A percentile compares a stretch with the other conserved stretches of the same genome.
phyloP scores from a whole-genome alignment of 2,888 invertebrate species.

The Rambutsinella grinnellia region DNA sequence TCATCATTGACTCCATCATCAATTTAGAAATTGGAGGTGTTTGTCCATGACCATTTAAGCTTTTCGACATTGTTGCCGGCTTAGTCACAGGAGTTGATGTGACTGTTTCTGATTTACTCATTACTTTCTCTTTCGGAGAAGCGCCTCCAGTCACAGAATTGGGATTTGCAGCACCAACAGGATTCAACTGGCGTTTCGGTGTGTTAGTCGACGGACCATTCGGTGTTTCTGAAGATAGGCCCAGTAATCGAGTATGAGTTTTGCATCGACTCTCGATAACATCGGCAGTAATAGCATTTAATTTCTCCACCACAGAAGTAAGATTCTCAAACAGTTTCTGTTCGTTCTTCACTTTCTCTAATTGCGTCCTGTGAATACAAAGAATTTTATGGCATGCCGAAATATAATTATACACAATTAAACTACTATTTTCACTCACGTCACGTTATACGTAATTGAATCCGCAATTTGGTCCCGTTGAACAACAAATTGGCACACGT shows the following conservation, averaged over 20 bases:
- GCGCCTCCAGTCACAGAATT: constrained; percentile 40
- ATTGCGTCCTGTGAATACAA: constrained; percentile 39
- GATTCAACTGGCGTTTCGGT: constrained; percentile 21
- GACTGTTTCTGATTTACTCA: constrained; percentile 47
- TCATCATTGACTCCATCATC: constrained; percentile 49
- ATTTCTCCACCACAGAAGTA: constrained; percentile 23
- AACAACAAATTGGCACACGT: constrained; percentile 59
- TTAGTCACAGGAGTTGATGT: constrained; percentile 8
- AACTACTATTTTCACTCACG: constrained; percentile 21
- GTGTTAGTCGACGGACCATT: constrained; percentile 9
- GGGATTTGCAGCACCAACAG: constrained; percentile 39
- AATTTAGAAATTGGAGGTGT: constrained; percentile 37
- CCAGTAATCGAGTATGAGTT: constrained; percentile 34
- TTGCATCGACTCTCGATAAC: constrained; percentile 37
- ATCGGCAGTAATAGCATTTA: constrained; percentile 33
- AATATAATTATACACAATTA: neutral
- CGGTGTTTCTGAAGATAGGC: constrained; percentile 1
- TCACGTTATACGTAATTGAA: constrained; percentile 49
- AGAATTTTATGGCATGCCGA: too few relatives aligned
- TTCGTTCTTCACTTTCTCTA: constrained; percentile 49
- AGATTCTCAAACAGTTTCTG: constrained; percentile 40
- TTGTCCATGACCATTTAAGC: constrained; percentile 43
- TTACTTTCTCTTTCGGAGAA: constrained; percentile 5
- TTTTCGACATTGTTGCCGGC: constrained; percentile 36
- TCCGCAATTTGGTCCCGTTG: constrained; percentile 55